Base-by-base conservation (phyloP, 1,140 invertebrate genomes). In the Gryon sp. region DNA sequence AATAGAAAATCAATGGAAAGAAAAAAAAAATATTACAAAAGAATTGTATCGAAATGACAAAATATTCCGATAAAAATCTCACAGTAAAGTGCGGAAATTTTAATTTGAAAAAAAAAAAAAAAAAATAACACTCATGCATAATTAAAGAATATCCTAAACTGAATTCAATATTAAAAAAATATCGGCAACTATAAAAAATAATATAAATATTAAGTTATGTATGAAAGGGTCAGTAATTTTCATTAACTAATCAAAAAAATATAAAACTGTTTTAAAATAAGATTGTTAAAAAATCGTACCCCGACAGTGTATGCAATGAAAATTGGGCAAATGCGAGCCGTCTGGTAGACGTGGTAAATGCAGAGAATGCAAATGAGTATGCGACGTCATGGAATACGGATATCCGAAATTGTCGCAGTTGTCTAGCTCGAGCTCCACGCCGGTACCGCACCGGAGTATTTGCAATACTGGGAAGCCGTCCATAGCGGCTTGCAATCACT, bases 391-490 rank as follows among this genome's bases (percentile, higher is more conserved):
- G 50, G 85, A 73, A 66, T 85, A 85, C 7, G 86, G 86, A 69
- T 87, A 88, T 18, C 83, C 83, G 30, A 81, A 79, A 73, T 63
- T 83, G 62, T 83, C 84, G 41, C 82, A 79, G 76, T 62, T 83
- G 59, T 83, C 85, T 78, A 83, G 77, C 70, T 86, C 84, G 41
- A 86, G 69, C 38, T 86, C 84, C 53, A 81, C 81, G 14, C 83
- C 86, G 22, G 86, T 82, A 14, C 85, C 84, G 53, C 86, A 88
- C 6, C 87, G 84, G 41, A 89, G 83, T 63, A 88, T 87, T 78
- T 87, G 86, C 45, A 89, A 63, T 34, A 89, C 85, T 12, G 88
- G 88, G 46, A 87, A 86, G 15, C 85, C 84, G 57, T 89, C 86
- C 88, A 89, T 89, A n/a, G n/a, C n/a, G n/a, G n/a, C n/a, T 16